A percentile compares a stretch with the other conserved stretches of the same genome.
Evolutionary conservation across 2,797 vertebrate species (phyloP).

Genomic region (Pyrocephalus nanus): DNA sequence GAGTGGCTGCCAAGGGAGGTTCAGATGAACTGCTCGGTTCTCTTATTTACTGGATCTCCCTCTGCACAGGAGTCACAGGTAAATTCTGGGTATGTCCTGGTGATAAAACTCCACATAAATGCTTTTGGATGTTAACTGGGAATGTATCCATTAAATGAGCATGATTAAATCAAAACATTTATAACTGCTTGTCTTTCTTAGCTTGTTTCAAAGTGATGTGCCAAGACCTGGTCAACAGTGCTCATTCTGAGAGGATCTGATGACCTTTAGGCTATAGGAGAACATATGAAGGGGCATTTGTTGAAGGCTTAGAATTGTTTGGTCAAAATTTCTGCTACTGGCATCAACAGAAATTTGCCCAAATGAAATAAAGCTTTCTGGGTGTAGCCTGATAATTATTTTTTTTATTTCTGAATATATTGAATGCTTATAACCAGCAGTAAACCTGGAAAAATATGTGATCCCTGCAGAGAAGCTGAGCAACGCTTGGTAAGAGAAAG

Average conservation of each 20-base stretch:
- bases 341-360: neutral
- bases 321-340: neutral
- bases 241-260: neutral
- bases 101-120: neutral
- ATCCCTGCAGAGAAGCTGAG: neutral
- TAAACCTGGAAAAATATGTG: neutral
- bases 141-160: neutral
- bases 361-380: neutral
- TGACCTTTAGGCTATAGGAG: neutral
- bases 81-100: neutral
- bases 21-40: neutral
- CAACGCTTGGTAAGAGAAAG: neutral
- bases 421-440: neutral
- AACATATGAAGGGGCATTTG: neutral
- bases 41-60: neutral
- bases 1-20: neutral
- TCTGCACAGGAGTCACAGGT: neutral
- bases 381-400: neutral
- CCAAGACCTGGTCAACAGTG: neutral
- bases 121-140: neutral
- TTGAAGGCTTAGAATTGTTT: neutral
- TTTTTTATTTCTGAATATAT: neutral
- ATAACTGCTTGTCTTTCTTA: neutral
- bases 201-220: neutral
- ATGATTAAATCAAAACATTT: neutral